Evolutionary conservation across 2,113 vertebrate species (phyloP), one percentile per base, ranked within the genome.

Genomic region (Daboia siamensis): DNA sequence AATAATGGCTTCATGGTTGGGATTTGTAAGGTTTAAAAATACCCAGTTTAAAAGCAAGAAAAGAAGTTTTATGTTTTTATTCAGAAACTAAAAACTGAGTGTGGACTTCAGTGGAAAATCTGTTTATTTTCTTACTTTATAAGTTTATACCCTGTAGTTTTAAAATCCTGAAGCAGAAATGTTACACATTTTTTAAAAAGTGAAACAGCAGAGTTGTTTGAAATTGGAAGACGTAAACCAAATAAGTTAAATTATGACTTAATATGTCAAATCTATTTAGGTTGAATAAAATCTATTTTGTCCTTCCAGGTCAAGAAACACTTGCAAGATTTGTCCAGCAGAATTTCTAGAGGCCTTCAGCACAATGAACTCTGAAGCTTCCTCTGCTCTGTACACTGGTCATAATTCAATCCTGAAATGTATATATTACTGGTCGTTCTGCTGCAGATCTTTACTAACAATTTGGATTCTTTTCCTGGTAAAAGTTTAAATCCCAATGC

Each of bases 301-400:
- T 17, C 17, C 59, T 21, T n/a, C 55, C 96, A 99, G 99, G 99
- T 99, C 94, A 99, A 99, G 97, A 99, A 99, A 95, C 99, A 99
- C 54, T 94, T 99, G 86, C 99, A 99, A 95, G 99, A 99, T 88
- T 96, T 99, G 94, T 98, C 98, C 88, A 98, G 98, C 95, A 98
- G 99, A 95, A 98, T 99, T 90, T 99, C 98, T 4, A 97, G 98
- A 88, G 99, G 98, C 13, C 98, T 99, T n/a, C 94, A 97, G 10
- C 99, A 99, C 97, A 99, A 99, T 0, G 99, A 99, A 90, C 98
- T 99, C 51, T 99, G 96, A 99, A 86, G 39, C 20, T n/a, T 0
- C 6, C 39, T 0, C 89, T 93, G 11, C 85, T 51, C 0, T 92
- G 24, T 90, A 0, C 86, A 7, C 4, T 74, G 61, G 8, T 48